phyloP scores from a whole-genome alignment of 2,113 vertebrate species.

The Crotalus tigris region DNA sequence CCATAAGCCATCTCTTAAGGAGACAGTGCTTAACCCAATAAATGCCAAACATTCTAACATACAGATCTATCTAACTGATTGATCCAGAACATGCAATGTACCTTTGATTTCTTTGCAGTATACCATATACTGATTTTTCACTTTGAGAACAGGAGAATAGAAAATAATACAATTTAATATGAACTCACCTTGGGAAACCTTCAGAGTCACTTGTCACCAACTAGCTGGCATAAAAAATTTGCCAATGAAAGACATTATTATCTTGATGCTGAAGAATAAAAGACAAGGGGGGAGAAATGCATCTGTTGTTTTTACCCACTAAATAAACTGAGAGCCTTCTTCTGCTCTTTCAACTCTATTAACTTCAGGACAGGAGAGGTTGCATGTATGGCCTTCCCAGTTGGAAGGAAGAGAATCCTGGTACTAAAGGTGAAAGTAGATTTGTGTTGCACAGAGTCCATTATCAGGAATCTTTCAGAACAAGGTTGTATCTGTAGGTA shows the following conservation, averaged over 20 bases:
- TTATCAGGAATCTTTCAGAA: neutral
- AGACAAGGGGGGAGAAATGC: conserved; percentile 64
- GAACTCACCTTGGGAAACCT: conserved; percentile 57
- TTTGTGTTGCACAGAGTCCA: neutral
- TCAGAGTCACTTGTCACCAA: conserved; percentile 46
- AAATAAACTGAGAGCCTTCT: conserved; percentile 63
- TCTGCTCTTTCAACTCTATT: conserved; percentile 47
- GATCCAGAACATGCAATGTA: neutral
- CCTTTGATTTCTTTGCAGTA: neutral
- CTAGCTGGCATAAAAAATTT: conserved; percentile 59
- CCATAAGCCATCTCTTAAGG: too few relatives aligned
- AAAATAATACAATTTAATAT: conserved; percentile 63
- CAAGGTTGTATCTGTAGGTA: neutral
- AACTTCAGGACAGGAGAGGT: conserved; percentile 47
- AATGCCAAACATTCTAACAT: too few relatives aligned
- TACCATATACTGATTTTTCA: neutral
- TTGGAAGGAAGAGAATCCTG: conserved; percentile 48
- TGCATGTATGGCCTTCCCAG: conserved; percentile 43
- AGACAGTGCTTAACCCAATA: too few relatives aligned
- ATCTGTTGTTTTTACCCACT: conserved; percentile 69
- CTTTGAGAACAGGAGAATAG: conserved; percentile 48
- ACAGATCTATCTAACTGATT: too few relatives aligned
- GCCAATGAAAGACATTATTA: conserved; percentile 55
- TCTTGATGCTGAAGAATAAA: conserved; percentile 61
- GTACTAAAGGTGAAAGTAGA: conserved; percentile 45